Conservation (phyloP, 2,797 vertebrate genomes). For the Melanotaenia nigrans region DNA sequence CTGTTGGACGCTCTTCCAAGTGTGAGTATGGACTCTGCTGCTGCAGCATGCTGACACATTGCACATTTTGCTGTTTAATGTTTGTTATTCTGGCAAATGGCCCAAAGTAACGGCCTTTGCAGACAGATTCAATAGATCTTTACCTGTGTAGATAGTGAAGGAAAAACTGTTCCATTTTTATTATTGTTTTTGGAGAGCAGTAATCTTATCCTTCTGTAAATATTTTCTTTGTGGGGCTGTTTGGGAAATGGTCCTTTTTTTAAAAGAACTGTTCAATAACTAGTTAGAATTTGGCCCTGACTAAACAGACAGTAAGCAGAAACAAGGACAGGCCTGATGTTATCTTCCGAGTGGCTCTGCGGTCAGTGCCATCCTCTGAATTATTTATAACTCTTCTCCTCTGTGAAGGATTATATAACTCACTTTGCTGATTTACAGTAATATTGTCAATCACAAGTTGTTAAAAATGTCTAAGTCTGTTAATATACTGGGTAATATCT, state of each 20-base stretch:
- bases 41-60: neutral
- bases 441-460: neutral
- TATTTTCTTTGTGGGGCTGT: neutral
- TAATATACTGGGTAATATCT: neutral
- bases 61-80: neutral
- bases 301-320: slow-evolving; percentile 42
- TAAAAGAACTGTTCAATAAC: slow-evolving; percentile 1
- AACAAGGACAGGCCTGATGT: slow-evolving; percentile 29
- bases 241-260: slow-evolving; percentile 9
- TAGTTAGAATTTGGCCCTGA: slow-evolving; percentile 17
- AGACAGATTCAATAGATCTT: too few species aligned
- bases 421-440: neutral
- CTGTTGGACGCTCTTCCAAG: slow-evolving; percentile 73
- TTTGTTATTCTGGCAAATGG: too few species aligned
- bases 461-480: neutral
- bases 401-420: neutral
- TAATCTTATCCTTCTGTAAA: neutral
- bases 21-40: slow-evolving; percentile 76
- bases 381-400: slow-evolving; percentile 37
- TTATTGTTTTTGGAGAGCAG: neutral
- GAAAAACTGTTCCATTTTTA: too few species aligned
- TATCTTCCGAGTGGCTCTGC: slow-evolving; percentile 24
- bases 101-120: neutral
- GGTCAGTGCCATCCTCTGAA: slow-evolving; percentile 51
- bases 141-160: too few species aligned